Evolutionary conservation across 1,140 invertebrate species (phyloP).

Genomic region (Drosophila novamexicana): DNA sequence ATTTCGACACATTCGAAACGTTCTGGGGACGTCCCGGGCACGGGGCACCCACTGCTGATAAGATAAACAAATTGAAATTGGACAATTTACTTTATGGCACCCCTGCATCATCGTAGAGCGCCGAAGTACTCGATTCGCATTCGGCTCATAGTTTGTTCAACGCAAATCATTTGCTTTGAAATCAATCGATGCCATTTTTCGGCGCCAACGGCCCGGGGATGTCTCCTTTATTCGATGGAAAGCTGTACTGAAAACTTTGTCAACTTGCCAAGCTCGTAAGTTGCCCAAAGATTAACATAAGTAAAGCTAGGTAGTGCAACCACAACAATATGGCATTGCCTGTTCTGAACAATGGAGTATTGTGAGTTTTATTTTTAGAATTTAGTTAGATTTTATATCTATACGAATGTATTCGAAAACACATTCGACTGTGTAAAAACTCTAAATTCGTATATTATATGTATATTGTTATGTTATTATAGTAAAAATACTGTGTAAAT

Average conservation of each 20-base stretch:
- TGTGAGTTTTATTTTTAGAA: conserved; percentile 20
- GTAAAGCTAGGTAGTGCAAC: conserved; percentile 23
- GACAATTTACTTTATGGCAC: conserved; percentile 81
- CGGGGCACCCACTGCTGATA: conserved; percentile 85
- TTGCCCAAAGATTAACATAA: conserved; percentile 62
- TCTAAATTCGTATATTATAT: not conserved
- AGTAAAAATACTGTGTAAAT: conserved; percentile 2
- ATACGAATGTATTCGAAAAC: conserved; percentile 10
- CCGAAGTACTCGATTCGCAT: conserved; percentile 26
- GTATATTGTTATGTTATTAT: not conserved
- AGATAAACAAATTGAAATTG: conserved; percentile 81
- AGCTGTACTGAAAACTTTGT: conserved; percentile 52
- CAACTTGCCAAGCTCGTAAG: conserved; percentile 71
- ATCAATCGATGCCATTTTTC: conserved; percentile 45
- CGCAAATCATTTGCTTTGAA: conserved; percentile 57
- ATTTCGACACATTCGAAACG: conserved; percentile 88
- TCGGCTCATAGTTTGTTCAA: conserved; percentile 63
- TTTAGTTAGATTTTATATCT: conserved; percentile 53
- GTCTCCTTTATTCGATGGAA: conserved; percentile 8
- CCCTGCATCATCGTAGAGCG: conserved; percentile 50
- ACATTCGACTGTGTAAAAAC: conserved; percentile 20
- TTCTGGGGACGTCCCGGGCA: conserved; percentile 89
- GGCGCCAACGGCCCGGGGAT: conserved; percentile 22
- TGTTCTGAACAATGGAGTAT: not conserved
- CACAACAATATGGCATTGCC: conserved; percentile 6